These are phyloP conservation scores for Adelosebastes latens DNA, from an alignment of 2,797 vertebrate genomes.

Conservation along the genomic window DNA sequence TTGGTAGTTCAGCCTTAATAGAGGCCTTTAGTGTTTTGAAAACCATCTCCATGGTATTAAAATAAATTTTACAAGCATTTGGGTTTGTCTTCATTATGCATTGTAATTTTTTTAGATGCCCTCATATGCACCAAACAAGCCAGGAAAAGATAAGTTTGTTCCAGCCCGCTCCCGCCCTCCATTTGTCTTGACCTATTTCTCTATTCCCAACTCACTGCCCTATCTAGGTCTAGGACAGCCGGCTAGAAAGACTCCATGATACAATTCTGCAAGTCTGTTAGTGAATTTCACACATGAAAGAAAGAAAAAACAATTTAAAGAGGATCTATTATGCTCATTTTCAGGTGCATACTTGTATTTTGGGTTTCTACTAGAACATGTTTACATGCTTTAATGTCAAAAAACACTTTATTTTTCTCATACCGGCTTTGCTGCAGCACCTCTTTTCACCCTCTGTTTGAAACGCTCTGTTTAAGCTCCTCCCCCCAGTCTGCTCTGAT, in stretches of 20 bases:
- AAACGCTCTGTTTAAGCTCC: rapidly evolving
- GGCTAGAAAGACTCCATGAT: conserved; percentile 28
- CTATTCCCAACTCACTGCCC: conserved; percentile 63
- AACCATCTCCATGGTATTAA: not conserved
- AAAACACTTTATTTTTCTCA: no score
- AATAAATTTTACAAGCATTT: not conserved
- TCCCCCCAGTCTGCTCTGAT: no score
- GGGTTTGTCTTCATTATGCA: not conserved
- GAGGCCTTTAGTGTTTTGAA: not conserved
- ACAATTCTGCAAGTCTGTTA: not conserved
- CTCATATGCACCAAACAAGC: conserved; percentile 24
- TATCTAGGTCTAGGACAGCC: conserved; percentile 73
- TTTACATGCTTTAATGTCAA: no score
- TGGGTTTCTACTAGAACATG: no score
- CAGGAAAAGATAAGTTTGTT: conserved; percentile 29
- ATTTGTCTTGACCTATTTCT: conserved; percentile 77
- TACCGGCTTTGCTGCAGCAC: no score
- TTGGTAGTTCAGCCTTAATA: not conserved
- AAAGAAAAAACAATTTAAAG: not conserved
- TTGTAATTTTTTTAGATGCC: not conserved
- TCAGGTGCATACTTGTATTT: not conserved
- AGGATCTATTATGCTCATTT: rapidly evolving
- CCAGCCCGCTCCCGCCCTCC: conserved; percentile 49
- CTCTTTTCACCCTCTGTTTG: no score
- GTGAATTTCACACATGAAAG: not conserved